A percentile compares a stretch with the other conserved stretches of the same genome.
These are phyloP conservation scores for Todiramphus chloris DNA, from an alignment of 2,113 vertebrate genomes.

Conservation along the genomic window DNA sequence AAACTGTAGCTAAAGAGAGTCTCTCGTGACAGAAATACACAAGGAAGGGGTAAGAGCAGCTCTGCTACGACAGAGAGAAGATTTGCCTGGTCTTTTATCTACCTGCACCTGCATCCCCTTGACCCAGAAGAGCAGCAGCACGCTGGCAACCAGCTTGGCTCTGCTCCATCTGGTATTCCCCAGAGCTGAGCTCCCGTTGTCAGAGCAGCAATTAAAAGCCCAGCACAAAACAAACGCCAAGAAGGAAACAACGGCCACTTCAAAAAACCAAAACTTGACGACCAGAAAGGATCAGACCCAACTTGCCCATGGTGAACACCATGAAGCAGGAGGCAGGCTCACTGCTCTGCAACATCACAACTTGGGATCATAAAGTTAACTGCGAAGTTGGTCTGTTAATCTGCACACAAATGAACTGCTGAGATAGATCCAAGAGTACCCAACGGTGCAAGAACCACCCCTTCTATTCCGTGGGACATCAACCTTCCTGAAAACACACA, in stretches of 20 bases:
- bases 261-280: not conserved
- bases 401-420: not conserved
- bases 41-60: not conserved
- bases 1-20: not conserved
- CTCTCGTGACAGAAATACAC: accelerated
- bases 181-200: not conserved
- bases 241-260: not conserved
- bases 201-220: slow-evolving; percentile 19
- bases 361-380: too few species aligned
- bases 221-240: not conserved
- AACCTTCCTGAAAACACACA: not conserved
- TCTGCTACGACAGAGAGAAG: accelerated
- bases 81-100: not conserved
- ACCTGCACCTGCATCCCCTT: not conserved
- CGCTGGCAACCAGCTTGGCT: not conserved
- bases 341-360: not conserved
- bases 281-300: not conserved
- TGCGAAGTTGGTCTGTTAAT: not conserved
- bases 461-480: not conserved
- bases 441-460: accelerated
- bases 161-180: not conserved
- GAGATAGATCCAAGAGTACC: accelerated
- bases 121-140: not conserved
- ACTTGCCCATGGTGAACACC: accelerated
- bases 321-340: not conserved